Evolutionary conservation across 2,888 invertebrate genomes (phyloP).

Genomic region (Epinotia brunnichana): DNA sequence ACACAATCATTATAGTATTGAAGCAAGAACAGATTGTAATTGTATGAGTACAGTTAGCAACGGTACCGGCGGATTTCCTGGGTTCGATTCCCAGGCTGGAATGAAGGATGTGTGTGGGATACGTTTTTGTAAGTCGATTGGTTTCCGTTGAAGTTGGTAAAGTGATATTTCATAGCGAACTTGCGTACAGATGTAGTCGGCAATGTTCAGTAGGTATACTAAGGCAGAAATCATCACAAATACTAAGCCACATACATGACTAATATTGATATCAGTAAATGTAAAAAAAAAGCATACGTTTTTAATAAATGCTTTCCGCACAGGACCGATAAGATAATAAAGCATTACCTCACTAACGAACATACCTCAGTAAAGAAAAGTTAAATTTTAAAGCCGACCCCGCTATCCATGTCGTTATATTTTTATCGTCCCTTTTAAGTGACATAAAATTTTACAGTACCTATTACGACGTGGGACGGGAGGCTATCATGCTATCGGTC

Average conservation of each 20-base stretch:
- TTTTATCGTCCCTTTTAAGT: slow-evolving; percentile 33
- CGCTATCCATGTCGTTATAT: slow-evolving; percentile 23
- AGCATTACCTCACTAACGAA: background rate
- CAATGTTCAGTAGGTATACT: background rate
- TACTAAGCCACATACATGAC: background rate
- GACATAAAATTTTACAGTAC: slow-evolving; percentile 48
- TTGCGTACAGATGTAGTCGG: background rate
- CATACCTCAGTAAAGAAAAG: background rate
- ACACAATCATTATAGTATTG: slow-evolving; percentile 75
- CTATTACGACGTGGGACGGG: slow-evolving; percentile 34
- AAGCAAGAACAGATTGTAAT: slow-evolving; percentile 74
- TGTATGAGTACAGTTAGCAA: slow-evolving; percentile 59
- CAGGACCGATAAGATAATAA: background rate
- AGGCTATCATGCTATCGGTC: slow-evolving; percentile 34
- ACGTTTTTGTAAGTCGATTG: slow-evolving; percentile 16
- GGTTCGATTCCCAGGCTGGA: slow-evolving; percentile 71
- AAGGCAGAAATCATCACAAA: background rate
- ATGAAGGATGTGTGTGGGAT: slow-evolving; percentile 49
- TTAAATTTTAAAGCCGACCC: slow-evolving; percentile 17
- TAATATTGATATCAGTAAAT: background rate
- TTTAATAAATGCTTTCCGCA: background rate
- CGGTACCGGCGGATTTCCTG: slow-evolving; percentile 76
- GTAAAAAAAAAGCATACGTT: background rate
- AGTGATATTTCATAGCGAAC: background rate
- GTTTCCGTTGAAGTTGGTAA: slow-evolving; percentile 8